Evolutionary conservation across 2,888 invertebrate species (phyloP), one percentile per base, ranked within the genome.

Genomic region (Ophion ventricosus): DNA sequence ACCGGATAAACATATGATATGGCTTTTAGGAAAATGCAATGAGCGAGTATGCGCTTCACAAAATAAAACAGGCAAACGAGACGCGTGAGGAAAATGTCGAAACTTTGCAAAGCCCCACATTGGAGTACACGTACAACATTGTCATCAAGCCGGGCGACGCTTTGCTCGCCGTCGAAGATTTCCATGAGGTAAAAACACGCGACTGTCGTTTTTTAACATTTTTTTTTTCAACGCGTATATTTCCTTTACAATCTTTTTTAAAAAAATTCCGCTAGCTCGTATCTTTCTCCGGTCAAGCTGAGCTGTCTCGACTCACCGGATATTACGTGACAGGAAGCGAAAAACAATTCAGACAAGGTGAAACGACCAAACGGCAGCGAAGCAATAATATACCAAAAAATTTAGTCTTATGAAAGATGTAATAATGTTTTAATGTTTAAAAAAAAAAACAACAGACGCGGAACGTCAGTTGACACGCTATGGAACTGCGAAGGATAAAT

Each of bases 91-190:
- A 79, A 8, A 82, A 82, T 17, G 76, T 85, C 35, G 78, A 84
- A 14, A 81, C 35, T 14, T 74, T 85, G 35, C 29, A 49, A 0
- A 72, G 86, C 54, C 17, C 76, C 5, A 70, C 75, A 3, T 80
- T 90, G 23, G 74, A 66, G 49, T 91, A 92, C 49, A 89, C 90
- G 49, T 88, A 90, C 29, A 79, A 88, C 20, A 77, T 90, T 29
- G 88, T 90, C 5, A 81, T 86, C 43, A 88, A 88, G 72, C 89
- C 91, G 2, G 92, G 92, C 0, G 92, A 93, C 78, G 88, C 90
- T 26, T 57, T 90, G 14, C 72, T 92, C 25, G 74, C 88, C 10
- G 56, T 70, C 0, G 81, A 87, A 59, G 89, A 91, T 69, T 91
- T 87, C 84, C 40, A 86, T 49, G 82, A 87, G 82, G 92, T 92